phyloP scores from a whole-genome alignment of 1,140 invertebrate genomes.

The Cepaea nemoralis region DNA sequence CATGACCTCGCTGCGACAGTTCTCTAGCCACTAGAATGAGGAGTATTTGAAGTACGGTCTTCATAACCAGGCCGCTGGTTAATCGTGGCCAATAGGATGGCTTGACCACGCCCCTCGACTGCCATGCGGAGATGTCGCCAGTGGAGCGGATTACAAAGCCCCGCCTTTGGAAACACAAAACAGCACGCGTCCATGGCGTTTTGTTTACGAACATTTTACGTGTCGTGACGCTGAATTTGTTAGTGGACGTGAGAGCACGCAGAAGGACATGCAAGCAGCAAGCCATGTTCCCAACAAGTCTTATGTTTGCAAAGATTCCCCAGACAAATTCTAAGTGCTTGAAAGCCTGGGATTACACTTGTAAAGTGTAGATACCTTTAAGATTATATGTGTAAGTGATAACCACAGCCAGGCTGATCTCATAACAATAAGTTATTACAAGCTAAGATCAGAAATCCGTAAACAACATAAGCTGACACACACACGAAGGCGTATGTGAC shows the following conservation, averaged over 20 bases:
- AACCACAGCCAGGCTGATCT: background rate
- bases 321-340: background rate
- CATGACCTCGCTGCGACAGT: background rate
- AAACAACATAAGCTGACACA: no score
- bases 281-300: background rate
- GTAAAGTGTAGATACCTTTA: background rate
- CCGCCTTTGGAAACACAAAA: background rate
- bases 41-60: background rate
- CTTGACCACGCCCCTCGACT: background rate
- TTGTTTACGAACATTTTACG: background rate
- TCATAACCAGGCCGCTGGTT: background rate
- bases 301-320: background rate
- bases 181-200: background rate
- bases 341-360: background rate
- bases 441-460: no score
- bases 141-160: conserved; percentile 11
- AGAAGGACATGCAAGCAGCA: background rate
- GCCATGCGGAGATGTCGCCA: conserved; percentile 19
- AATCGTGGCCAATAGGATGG: background rate
- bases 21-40: conserved; percentile 22
- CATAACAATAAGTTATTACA: no score
- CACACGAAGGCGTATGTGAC: no score
- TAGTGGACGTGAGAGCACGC: background rate
- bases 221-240: background rate
- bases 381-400: background rate